These are phyloP conservation scores for Lamproptera curius DNA, from an alignment of 2,888 invertebrate genomes.

Conservation along the genomic window DNA sequence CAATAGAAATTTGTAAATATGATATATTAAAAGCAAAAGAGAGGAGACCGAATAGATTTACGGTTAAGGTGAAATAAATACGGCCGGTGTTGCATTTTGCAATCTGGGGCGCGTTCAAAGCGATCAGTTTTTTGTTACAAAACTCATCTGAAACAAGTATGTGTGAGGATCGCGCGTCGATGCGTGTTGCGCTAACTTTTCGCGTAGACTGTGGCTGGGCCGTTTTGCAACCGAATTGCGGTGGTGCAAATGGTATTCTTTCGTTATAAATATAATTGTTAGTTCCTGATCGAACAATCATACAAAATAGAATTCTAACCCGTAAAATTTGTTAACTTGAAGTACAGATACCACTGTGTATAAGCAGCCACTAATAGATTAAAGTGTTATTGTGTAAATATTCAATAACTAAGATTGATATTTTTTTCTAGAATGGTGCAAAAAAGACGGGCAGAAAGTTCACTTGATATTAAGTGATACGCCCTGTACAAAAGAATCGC, in stretches of 20 bases:
- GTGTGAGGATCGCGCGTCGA: slow-evolving; percentile 20
- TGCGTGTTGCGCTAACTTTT: slow-evolving; percentile 17
- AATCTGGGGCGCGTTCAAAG: slow-evolving; percentile 30
- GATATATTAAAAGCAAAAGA: slow-evolving; percentile 43
- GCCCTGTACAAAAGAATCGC: too few species aligned
- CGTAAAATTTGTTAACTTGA: too few species aligned
- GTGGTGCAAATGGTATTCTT: not conserved
- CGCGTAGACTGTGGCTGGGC: slow-evolving; percentile 1
- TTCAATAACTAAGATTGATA: too few species aligned
- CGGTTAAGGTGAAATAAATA: slow-evolving; percentile 46
- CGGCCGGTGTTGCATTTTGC: slow-evolving; percentile 32
- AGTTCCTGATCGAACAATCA: too few species aligned
- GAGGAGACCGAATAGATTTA: slow-evolving; percentile 40
- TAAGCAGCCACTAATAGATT: too few species aligned
- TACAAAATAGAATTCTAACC: too few species aligned
- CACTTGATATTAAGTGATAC: too few species aligned
- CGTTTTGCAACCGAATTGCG: slow-evolving; percentile 8
- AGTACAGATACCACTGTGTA: too few species aligned
- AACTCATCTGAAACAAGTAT: slow-evolving; percentile 31
- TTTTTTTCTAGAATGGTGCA: too few species aligned
- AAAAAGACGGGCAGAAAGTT: too few species aligned
- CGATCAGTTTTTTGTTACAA: slow-evolving; percentile 33
- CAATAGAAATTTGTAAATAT: slow-evolving; percentile 45
- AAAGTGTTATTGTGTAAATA: too few species aligned
- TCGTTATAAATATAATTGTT: not conserved